These are phyloP conservation scores for Elgaria multicarinata DNA, from an alignment of 2,113 vertebrate genomes.

Conservation along the genomic window DNA sequence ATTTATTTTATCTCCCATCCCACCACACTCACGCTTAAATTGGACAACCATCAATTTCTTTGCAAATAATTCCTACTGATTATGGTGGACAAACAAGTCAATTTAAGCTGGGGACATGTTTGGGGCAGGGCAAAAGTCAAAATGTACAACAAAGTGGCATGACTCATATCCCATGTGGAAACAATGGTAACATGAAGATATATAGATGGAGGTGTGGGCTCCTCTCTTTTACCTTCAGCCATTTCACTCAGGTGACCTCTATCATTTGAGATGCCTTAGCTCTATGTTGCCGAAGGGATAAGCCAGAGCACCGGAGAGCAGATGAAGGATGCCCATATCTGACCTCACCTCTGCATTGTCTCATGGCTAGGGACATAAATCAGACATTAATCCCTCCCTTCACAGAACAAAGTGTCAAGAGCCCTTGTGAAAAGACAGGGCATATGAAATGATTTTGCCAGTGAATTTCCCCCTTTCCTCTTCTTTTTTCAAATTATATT, in stretches of 20 bases:
- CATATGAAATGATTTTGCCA: constrained; percentile 73
- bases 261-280: constrained; percentile 74
- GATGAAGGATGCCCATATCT: constrained; percentile 74
- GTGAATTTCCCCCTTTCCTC: constrained; percentile 63
- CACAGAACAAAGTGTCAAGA: constrained; percentile 62
- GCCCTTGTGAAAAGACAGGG: constrained; percentile 68
- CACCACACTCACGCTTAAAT: constrained; percentile 30
- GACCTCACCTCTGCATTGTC: constrained; percentile 76
- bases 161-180: constrained; percentile 73
- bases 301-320: constrained; percentile 49
- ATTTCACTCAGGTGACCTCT: constrained; percentile 72
- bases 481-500: constrained; percentile 49
- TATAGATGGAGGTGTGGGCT: constrained; percentile 70
- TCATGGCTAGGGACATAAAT: constrained; percentile 71
- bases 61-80: constrained; percentile 54
- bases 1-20: neutral
- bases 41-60: constrained; percentile 53
- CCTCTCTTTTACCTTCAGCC: constrained; percentile 59
- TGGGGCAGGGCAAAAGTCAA: constrained; percentile 49
- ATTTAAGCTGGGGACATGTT: constrained; percentile 54
- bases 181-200: constrained; percentile 69
- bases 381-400: constrained; percentile 60
- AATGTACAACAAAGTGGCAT: constrained; percentile 58
- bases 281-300: constrained; percentile 77
- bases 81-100: constrained; percentile 50